Evolutionary conservation across 2,113 vertebrate genomes (phyloP).

Genomic region (Chascanopsetta lugubris): DNA sequence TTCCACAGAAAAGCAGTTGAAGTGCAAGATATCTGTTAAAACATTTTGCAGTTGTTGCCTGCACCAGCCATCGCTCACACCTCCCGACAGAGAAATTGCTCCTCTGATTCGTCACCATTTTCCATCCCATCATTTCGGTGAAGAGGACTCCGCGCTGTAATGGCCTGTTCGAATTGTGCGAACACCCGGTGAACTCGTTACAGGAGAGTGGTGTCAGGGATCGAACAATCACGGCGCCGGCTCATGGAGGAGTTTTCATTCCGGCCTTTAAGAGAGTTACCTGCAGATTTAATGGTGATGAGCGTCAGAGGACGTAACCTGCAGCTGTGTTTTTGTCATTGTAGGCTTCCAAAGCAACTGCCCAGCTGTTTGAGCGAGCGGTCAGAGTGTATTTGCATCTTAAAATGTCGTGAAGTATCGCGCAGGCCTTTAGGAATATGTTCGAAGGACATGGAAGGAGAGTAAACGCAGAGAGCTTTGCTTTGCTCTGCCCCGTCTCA

Average conservation of each 20-base stretch:
- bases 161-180: background rate
- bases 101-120: background rate
- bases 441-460: background rate
- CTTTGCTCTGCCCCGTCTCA: conserved; percentile 91
- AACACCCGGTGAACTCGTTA: background rate
- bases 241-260: background rate
- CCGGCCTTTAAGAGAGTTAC: background rate
- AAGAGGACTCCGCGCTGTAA: background rate
- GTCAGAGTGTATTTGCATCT: background rate
- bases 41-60: no score
- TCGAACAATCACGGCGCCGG: background rate
- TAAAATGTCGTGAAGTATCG: no score
- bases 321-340: background rate
- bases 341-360: background rate
- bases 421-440: background rate
- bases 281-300: background rate
- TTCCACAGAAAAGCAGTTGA: no score
- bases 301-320: background rate
- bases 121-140: background rate
- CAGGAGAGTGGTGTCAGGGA: background rate
- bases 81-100: no score
- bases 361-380: background rate
- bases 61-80: no score
- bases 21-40: no score
- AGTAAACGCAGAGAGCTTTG: background rate